Base-by-base conservation (phyloP, 2,797 vertebrate species). In the Lacerta agilis region DNA sequence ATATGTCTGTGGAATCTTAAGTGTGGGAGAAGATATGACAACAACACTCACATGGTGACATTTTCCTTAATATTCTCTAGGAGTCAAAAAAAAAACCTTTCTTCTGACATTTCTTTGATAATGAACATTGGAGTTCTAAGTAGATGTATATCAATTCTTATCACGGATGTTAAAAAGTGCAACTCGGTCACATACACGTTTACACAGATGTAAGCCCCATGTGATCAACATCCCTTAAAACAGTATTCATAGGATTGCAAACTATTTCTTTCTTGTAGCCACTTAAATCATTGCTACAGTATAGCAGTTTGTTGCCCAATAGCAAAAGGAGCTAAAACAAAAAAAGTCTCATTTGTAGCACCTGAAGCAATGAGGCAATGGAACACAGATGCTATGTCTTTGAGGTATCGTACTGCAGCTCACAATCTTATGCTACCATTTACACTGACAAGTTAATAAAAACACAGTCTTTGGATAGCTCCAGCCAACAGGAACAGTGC, bases 1-100 rank as follows among this genome's bases (percentile, higher is more conserved):
- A 1, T 80, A 86, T 25, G 9, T 78, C 3, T 88, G 86, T 61
- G 76, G 82, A 86, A 83, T 82, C 55, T 83, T 86, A 61, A 71
- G n/a, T 79, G 25, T 69, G 58, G 79, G 27, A 64, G 55, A 73
- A 86, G 20, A 43, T 25, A 71, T 69, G 86, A 80, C 11, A 86
- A 55, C 64, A 82, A 55, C 15, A 78, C 33, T 72, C 25, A 77
- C 83, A 82, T 25, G 18, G 69, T 79, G 29, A 38, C 3, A 49
- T 61, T 72, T 85, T 41, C 66, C 72, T 8, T 87, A 84, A 78
- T 20, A 55, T 83, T 10, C 41, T 25, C 33, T 5, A 23, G 58
- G 3, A 5, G 38, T 49, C 49, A 45, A 89, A 80, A 45, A 89
- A 80, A 15, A 82, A n/a, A 83, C 72, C 45, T 82, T 66, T 78